These are phyloP conservation scores for Zaprionus kolodkinae DNA, from an alignment of 1,140 invertebrate species.

Conservation along the genomic window DNA sequence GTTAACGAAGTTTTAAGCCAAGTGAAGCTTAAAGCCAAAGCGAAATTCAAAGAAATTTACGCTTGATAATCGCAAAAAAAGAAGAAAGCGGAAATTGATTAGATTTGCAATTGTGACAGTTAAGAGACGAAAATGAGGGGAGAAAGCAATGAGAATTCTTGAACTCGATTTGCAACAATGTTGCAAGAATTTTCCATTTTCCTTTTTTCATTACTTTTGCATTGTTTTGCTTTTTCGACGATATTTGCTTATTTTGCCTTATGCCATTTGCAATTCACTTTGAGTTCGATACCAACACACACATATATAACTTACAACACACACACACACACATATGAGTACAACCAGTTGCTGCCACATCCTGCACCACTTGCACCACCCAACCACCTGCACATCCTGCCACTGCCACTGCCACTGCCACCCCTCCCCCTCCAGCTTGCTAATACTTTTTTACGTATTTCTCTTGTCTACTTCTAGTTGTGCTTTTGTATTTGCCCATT, in stretches of 20 bases:
- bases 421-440: constrained; percentile 60
- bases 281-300: constrained; percentile 11
- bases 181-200: constrained; percentile 2
- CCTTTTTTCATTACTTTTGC: constrained; percentile 4
- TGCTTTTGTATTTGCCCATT: constrained; percentile 82
- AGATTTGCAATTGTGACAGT: not conserved
- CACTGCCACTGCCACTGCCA: not conserved
- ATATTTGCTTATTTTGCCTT: constrained; percentile 5
- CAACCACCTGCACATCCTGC: constrained; percentile 12
- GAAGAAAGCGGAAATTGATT: not conserved
- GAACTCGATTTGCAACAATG: constrained; percentile 49
- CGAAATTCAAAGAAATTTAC: not conserved
- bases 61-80: not conserved
- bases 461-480: constrained; percentile 80
- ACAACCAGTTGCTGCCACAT: constrained; percentile 7
- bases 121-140: not conserved
- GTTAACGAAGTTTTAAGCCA: not conserved
- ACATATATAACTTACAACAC: not conserved
- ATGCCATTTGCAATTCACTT: constrained; percentile 10
- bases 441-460: constrained; percentile 80
- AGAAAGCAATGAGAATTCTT: not conserved
- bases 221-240: not conserved
- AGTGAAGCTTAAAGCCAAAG: not conserved
- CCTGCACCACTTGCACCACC: not conserved
- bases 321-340: constrained; percentile 9